Evolutionary conservation across 2,888 invertebrate genomes (phyloP).

Genomic region (Drosophila prostipennis): DNA sequence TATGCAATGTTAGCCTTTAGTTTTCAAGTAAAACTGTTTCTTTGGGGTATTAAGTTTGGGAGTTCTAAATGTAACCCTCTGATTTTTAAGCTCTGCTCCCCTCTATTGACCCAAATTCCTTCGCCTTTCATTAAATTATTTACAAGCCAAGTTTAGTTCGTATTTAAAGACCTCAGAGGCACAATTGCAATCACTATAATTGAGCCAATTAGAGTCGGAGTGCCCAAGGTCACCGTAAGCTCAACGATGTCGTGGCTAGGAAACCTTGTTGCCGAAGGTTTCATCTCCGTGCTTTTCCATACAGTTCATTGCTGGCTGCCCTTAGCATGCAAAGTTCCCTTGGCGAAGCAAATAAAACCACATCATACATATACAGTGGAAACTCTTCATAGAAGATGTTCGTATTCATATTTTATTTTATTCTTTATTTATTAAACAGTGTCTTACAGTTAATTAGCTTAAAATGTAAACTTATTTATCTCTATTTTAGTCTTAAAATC

Average conservation of each 20-base stretch:
- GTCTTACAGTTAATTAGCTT: slow-evolving; percentile 41
- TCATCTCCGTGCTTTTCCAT: background rate
- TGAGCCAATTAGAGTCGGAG: slow-evolving; percentile 25
- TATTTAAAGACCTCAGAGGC: background rate
- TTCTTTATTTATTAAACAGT: slow-evolving; percentile 27
- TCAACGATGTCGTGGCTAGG: slow-evolving; percentile 3
- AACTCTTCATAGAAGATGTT: slow-evolving; percentile 32
- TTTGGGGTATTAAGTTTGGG: background rate
- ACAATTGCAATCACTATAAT: slow-evolving; percentile 6
- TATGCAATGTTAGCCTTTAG: slow-evolving; percentile 63
- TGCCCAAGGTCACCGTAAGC: slow-evolving; percentile 28
- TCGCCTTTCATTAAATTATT: background rate
- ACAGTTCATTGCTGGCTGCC: background rate
- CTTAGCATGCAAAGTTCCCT: background rate
- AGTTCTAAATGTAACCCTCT: background rate
- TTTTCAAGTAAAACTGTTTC: slow-evolving; percentile 1
- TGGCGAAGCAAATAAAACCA: slow-evolving; percentile 24
- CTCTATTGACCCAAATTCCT: no score
- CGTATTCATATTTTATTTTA: slow-evolving; percentile 21
- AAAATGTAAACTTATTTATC: slow-evolving; percentile 32
- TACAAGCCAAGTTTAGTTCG: background rate
- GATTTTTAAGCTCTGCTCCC: background rate
- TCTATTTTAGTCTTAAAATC: slow-evolving; percentile 17
- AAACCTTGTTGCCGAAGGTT: slow-evolving; percentile 15
- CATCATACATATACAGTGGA: slow-evolving; percentile 12